Conservation (phyloP, 2,888 invertebrate species). For the Fragum whitleyi region DNA sequence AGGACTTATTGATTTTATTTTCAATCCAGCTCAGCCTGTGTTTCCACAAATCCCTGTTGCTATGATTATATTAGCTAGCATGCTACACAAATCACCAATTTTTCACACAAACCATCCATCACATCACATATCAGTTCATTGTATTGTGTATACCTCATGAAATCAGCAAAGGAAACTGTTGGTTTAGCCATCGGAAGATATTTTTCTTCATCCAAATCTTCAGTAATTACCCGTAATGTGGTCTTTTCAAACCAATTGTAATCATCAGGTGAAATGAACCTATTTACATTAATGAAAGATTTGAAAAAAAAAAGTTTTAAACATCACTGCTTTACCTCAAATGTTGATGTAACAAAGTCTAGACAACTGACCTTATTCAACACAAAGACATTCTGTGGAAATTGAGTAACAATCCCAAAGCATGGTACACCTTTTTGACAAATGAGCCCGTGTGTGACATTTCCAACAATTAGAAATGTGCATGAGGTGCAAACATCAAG, state of each 20-base stretch:
- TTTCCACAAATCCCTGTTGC: no score
- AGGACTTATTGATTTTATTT: no score
- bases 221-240: conserved; percentile 89
- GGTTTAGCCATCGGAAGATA: conserved; percentile 89
- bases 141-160: conserved; percentile 89
- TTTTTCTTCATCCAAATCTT: conserved; percentile 87
- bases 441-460: no score
- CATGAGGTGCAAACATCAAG: no score
- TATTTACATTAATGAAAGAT: conserved; percentile 52
- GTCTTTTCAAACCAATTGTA: conserved; percentile 83
- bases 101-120: neutral
- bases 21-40: no score
- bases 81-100: neutral
- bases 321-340: neutral
- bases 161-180: conserved; percentile 94
- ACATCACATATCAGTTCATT: neutral
- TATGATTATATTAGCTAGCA: neutral
- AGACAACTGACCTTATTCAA: no score
- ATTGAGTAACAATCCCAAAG: no score
- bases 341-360: neutral
- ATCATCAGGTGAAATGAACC: conserved; percentile 82
- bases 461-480: no score
- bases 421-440: no score
- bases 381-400: no score
- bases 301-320: neutral